These are phyloP conservation scores for Linnaemya tessellans DNA, from an alignment of 2,888 invertebrate species.

Conservation along the genomic window DNA sequence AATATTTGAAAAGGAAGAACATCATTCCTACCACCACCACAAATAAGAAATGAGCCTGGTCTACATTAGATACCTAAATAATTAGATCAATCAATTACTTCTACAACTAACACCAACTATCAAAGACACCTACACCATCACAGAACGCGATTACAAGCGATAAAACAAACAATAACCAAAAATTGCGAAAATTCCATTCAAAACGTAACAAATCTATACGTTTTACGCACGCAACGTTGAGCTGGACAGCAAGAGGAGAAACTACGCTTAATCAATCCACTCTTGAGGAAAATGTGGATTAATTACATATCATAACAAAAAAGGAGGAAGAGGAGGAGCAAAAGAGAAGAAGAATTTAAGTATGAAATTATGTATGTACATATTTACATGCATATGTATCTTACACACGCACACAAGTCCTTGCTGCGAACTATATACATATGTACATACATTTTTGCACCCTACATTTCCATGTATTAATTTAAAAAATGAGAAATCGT, in stretches of 20 bases:
- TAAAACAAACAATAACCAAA: constrained; percentile 72
- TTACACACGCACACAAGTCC: background rate
- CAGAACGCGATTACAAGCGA: constrained; percentile 81
- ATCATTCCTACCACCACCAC: constrained; percentile 77
- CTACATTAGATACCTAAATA: constrained; percentile 39
- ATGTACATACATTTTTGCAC: constrained; percentile 31
- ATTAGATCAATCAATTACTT: constrained; percentile 52
- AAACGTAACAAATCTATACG: constrained; percentile 74
- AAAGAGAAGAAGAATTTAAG: constrained; percentile 65
- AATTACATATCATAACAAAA: constrained; percentile 46
- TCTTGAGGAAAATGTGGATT: constrained; percentile 73
- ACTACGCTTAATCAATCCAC: constrained; percentile 78
- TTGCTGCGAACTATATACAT: constrained; percentile 1
- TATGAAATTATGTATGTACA: constrained; percentile 3
- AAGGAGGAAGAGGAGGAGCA: constrained; percentile 68
- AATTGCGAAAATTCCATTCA: constrained; percentile 67
- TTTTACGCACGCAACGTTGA: constrained; percentile 80
- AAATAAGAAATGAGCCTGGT: constrained; percentile 51
- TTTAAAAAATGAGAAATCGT: constrained; percentile 39
- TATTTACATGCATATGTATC: constrained; percentile 5
- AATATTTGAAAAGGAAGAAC: constrained; percentile 83
- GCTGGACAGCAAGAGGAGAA: constrained; percentile 80
- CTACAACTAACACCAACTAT: constrained; percentile 41
- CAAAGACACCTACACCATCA: constrained; percentile 73
- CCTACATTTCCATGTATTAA: constrained; percentile 78